Base-by-base conservation (phyloP, 2,888 invertebrate genomes). In the Phania funesta region DNA sequence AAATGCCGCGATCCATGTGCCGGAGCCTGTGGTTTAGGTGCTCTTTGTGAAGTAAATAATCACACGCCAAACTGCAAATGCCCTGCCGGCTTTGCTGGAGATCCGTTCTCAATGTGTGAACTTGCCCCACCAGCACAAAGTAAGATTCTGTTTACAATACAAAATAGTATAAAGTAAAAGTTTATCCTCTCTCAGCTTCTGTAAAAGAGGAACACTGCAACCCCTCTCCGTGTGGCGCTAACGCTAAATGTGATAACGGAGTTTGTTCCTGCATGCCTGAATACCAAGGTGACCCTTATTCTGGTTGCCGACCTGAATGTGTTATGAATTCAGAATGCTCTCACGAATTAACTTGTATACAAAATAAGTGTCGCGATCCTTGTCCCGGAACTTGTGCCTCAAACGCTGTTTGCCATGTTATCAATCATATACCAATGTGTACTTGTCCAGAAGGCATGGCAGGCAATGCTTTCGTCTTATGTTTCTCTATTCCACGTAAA, bases 261-360 rank as follows among this genome's bases (percentile, higher is more conserved):
- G 60, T 80, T 22, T 90, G 90, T 22, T 84, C 85, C 1, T 90
- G 90, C 62, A 87, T 94, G 54, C 91, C 92, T 8, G 95, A 95
- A 85, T 95, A 95, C 88, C 92, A 93, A 78, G 96, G 96, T 32
- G 94, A 95, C 90, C 95, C 96, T 44, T 93, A 93, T 80, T 94
- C 94, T 87, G 95, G 94, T 50, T 96, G 96, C 88, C 93, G 95
- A 85, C 96, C 96, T 4, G 96, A 96, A 90, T 96, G 96, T 90
- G 93, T 95, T n/a, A 91, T 95, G 4, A 96, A 94, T 87, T 91
- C 92, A 11, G 96, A 96, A 86, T 96, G 96, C 89, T 91, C 94
- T 24, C 92, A 93, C 86, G 92, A 94, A 87, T 93, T 93, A 87
- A 94, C 96, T 80, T 96, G 96, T 87, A 91, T 93, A 1, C 92